Base-by-base conservation (phyloP, 2,113 vertebrate species). In the Echinops telfairi region DNA sequence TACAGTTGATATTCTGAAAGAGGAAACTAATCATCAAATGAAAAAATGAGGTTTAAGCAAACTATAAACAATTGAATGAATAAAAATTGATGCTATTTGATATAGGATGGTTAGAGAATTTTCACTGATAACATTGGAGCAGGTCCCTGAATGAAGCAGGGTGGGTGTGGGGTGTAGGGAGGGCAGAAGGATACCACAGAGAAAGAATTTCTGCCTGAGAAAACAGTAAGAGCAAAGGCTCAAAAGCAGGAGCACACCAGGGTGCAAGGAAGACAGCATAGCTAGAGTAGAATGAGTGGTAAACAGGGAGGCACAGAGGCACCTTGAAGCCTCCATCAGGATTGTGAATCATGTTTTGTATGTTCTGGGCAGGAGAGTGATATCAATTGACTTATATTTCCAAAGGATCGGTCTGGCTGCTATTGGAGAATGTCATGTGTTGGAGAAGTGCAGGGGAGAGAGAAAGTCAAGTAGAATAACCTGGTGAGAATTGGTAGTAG, bases 1-100 rank as follows among this genome's bases (percentile, higher is more conserved):
- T 47, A 38, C 78, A 85, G 7, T 12, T n/a, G 20, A 86, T 86
- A 40, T 80, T 90, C 53, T 90, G 58, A 40, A 70, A 38, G 71
- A 33, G 16, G 95, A 20, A 85, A 40, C 75, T 29, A 90, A 60
- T 23, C 86, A 40, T 38, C 31, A 82, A 82, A 6, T 85, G 75
- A 93, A 36, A 66, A 81, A 82, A 92, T 31, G 47, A 93, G 36
- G 25, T 16, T 79, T 89, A 89, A 82, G 43, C 62, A 90, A 90
- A 86, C 25, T 79, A 7, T 66, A 78, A n/a, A 23, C 47, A 53
- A 53, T 9, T 53, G 47, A 53, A 14, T 14, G 12, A 7, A 53
- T 14, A 53, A 53, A 53, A 53, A 10, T 53, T 12, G 47, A 53
- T 53, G 47, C 9, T 53, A 53, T 53, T 53, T 53, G 47, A 53